Percentiles rank a stretch among this genome's conserved stretches.
These are phyloP conservation scores for Perca fluviatilis DNA, from an alignment of 2,113 vertebrate species.

Conservation along the genomic window DNA sequence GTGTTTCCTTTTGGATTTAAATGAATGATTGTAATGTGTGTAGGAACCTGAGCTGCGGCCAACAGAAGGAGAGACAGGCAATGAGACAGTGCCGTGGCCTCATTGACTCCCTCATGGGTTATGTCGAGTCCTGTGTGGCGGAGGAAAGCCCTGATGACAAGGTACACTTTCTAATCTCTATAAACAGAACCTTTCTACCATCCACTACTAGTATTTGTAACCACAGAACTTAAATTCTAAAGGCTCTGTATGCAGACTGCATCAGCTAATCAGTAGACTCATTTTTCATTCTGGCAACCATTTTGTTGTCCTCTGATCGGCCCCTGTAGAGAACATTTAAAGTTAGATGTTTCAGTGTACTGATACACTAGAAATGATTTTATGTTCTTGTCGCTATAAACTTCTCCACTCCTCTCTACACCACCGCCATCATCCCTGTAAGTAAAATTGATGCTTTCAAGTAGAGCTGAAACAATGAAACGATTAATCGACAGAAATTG, in stretches of 20 bases:
- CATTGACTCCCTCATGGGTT: conserved; percentile 90
- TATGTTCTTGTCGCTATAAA: background rate
- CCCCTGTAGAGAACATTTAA: background rate
- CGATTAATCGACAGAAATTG: background rate
- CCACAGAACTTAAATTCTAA: no score
- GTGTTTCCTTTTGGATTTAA: conserved; percentile 1
- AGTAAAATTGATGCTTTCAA: background rate
- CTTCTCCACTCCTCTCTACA: background rate
- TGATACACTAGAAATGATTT: background rate
- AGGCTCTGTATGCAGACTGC: background rate
- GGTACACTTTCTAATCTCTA: conserved; percentile 79
- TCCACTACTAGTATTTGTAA: background rate
- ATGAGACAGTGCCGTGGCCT: conserved; percentile 89
- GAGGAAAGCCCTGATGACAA: conserved; percentile 89
- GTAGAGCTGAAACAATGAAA: background rate
- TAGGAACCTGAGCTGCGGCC: conserved; percentile 92
- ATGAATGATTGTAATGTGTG: conserved; percentile 15
- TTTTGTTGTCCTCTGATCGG: background rate
- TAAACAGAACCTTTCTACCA: background rate
- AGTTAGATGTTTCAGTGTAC: background rate
- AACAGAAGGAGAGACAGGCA: conserved; percentile 79
- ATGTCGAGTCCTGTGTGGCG: conserved; percentile 88
- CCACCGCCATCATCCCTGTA: background rate
- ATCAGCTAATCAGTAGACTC: background rate
- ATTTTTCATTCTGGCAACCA: background rate